Percentiles rank a stretch among this genome's conserved stretches.
Evolutionary conservation across 2,888 invertebrate species (phyloP).

Genomic region (Caradrina clavipalpis): DNA sequence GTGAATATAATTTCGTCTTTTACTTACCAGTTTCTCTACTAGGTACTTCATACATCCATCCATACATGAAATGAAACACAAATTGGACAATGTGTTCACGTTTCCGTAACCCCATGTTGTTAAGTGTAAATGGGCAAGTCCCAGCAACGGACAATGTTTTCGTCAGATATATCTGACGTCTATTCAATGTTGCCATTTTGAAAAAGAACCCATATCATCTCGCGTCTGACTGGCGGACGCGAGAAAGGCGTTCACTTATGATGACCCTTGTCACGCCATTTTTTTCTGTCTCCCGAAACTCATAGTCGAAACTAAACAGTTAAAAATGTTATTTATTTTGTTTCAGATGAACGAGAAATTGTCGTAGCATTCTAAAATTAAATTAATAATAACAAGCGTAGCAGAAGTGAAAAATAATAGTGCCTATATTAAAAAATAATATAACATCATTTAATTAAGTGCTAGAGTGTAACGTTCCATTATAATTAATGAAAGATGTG

Average conservation of each 20-base stretch:
- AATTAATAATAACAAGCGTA: slow-evolving; percentile 44
- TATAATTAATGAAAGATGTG: slow-evolving; percentile 47
- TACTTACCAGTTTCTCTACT: background rate
- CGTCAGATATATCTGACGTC: slow-evolving; percentile 55
- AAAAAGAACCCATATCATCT: slow-evolving; percentile 76
- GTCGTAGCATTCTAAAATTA: slow-evolving; percentile 38
- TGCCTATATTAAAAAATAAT: slow-evolving; percentile 67
- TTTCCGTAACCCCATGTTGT: slow-evolving; percentile 44
- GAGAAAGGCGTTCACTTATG: slow-evolving; percentile 73
- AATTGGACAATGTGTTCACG: slow-evolving; percentile 50
- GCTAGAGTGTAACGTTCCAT: slow-evolving; percentile 47
- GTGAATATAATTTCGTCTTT: background rate
- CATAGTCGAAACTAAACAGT: slow-evolving; percentile 38
- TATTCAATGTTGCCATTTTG: slow-evolving; percentile 62
- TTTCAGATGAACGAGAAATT: slow-evolving; percentile 64
- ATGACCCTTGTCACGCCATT: slow-evolving; percentile 74
- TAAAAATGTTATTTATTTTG: slow-evolving; percentile 58
- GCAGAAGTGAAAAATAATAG: slow-evolving; percentile 63
- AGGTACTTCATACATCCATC: background rate
- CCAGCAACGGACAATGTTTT: slow-evolving; percentile 43
- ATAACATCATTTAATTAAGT: slow-evolving; percentile 61
- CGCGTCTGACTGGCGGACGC: slow-evolving; percentile 70
- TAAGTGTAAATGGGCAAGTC: slow-evolving; percentile 45
- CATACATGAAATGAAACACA: slow-evolving; percentile 26
- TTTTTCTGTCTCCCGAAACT: slow-evolving; percentile 42